These are phyloP conservation scores for Vipera latastei DNA, from an alignment of 2,797 vertebrate species.

Conservation along the genomic window DNA sequence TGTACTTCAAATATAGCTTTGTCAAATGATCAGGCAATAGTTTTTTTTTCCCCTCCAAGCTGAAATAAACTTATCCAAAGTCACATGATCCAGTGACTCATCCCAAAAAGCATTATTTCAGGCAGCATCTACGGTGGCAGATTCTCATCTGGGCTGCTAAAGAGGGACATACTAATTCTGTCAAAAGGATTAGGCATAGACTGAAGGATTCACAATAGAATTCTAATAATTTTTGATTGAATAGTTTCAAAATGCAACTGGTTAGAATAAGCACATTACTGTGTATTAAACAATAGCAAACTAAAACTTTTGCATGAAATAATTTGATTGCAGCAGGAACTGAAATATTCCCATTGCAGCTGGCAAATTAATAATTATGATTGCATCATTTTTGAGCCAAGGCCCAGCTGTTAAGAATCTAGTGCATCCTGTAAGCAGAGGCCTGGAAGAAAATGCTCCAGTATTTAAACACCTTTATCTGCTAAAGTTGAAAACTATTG, in stretches of 20 bases:
- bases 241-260: neutral
- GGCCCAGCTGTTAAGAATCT: neutral
- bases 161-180: neutral
- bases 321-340: neutral
- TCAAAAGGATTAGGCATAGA: neutral
- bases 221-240: neutral
- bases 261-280: neutral
- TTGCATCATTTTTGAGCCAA: neutral
- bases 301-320: neutral
- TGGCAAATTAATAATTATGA: neutral
- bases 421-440: neutral
- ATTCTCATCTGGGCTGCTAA: neutral
- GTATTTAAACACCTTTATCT: neutral
- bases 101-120: neutral
- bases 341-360: neutral
- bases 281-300: neutral
- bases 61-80: neutral
- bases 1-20: neutral
- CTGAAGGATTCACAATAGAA: neutral
- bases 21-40: neutral
- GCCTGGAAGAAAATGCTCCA: neutral
- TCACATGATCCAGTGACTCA: neutral
- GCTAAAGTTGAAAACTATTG: neutral
- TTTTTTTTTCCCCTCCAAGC: neutral
- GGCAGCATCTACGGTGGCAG: neutral